A percentile compares a stretch with the other conserved stretches of the same genome.
Evolutionary conservation across 2,888 invertebrate species (phyloP).

Genomic region (Pristionchus exspectatus): DNA sequence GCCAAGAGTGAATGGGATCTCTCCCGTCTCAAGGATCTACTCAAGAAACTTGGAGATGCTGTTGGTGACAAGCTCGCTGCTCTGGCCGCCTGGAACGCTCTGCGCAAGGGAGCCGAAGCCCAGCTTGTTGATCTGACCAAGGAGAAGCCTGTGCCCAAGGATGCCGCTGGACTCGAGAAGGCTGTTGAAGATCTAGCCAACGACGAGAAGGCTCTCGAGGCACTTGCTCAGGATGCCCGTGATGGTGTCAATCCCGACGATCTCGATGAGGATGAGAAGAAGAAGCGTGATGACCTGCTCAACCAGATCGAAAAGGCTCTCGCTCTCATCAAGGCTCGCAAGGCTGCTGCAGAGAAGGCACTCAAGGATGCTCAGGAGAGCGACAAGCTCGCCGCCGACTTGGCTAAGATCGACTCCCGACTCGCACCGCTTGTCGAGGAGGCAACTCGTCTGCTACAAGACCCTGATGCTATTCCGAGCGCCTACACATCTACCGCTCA

Average conservation of each 20-base stretch:
- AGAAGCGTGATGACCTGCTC: slow-evolving; percentile 30
- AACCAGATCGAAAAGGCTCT: slow-evolving; percentile 52
- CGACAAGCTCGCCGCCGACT: background rate
- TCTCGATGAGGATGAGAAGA: slow-evolving; percentile 49
- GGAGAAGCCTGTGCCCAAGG: slow-evolving; percentile 47
- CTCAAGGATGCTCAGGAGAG: slow-evolving; percentile 38
- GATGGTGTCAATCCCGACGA: slow-evolving; percentile 55
- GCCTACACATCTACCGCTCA: slow-evolving; percentile 31
- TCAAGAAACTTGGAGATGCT: slow-evolving; percentile 61
- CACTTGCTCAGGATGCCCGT: slow-evolving; percentile 34
- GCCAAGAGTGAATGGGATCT: slow-evolving; percentile 66
- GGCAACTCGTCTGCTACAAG: slow-evolving; percentile 59
- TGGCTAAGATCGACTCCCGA: slow-evolving; percentile 51
- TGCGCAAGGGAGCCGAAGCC: slow-evolving; percentile 64
- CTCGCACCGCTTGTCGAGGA: slow-evolving; percentile 64
- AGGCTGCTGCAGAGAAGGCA: slow-evolving; percentile 39
- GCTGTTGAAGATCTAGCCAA: slow-evolving; percentile 43
- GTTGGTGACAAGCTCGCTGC: slow-evolving; percentile 67
- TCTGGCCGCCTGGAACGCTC: slow-evolving; percentile 65
- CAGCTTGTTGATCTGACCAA: slow-evolving; percentile 36
- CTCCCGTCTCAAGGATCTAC: slow-evolving; percentile 63
- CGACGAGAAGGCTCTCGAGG: slow-evolving; percentile 48
- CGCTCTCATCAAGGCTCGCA: slow-evolving; percentile 38
- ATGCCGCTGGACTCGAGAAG: slow-evolving; percentile 52
- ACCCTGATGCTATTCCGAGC: slow-evolving; percentile 55